Evolutionary conservation across 2,797 vertebrate species (phyloP).

Genomic region (Myripristis jacobus): DNA sequence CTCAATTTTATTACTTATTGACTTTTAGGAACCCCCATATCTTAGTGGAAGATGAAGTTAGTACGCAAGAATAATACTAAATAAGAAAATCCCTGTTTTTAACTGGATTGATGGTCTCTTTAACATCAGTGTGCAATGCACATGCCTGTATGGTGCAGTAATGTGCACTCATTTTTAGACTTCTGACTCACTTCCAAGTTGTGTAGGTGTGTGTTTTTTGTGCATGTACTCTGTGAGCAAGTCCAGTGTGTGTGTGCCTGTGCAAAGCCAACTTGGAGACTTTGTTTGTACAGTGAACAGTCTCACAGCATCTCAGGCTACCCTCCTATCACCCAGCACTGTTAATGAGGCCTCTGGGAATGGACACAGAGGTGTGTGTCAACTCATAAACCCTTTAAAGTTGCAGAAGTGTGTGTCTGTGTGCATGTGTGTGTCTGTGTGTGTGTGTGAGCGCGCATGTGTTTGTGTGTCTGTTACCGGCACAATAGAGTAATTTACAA

Average conservation of each 20-base stretch:
- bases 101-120: too few relatives aligned
- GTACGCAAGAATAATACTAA: too few relatives aligned
- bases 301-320: slow-evolving; percentile 67
- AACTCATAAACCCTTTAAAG: slow-evolving; percentile 64
- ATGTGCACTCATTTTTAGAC: not conserved
- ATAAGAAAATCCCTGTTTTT: too few relatives aligned
- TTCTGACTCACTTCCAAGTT: not conserved
- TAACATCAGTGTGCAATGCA: slow-evolving; percentile 10
- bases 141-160: slow-evolving; percentile 24
- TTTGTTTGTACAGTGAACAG: slow-evolving; percentile 75
- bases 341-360: slow-evolving; percentile 83
- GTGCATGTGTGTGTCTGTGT: not conserved
- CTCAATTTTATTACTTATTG: too few relatives aligned
- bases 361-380: slow-evolving; percentile 68
- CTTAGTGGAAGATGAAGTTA: too few relatives aligned
- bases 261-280: slow-evolving; percentile 65
- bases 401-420: slow-evolving; percentile 35
- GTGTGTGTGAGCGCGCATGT: too few relatives aligned
- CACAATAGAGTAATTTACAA: slow-evolving; percentile 37
- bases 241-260: slow-evolving; percentile 19
- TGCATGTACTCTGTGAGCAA: not conserved
- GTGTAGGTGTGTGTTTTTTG: not conserved
- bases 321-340: slow-evolving; percentile 60
- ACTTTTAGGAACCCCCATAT: too few relatives aligned
- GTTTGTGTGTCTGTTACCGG: too few relatives aligned